Evolutionary conservation across 2,888 invertebrate genomes (phyloP).

Genomic region (Biston stratarius): DNA sequence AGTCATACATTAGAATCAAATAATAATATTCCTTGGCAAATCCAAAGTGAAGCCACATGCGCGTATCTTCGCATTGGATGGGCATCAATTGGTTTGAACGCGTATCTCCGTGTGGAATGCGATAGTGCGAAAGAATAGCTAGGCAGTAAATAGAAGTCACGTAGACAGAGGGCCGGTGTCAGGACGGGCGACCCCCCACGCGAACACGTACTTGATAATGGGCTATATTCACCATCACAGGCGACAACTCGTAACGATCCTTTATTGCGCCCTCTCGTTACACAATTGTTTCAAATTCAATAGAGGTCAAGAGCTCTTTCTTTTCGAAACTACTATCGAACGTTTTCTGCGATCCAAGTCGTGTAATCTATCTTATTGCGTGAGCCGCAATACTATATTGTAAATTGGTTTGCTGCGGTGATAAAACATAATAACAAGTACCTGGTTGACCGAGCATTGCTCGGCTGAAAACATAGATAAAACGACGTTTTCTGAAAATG

Average conservation of each 20-base stretch:
- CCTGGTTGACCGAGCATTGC: too few species aligned
- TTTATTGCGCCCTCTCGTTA: slow-evolving; percentile 62
- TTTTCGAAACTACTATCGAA: slow-evolving; percentile 46
- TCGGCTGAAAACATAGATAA: too few species aligned
- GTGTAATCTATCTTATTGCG: slow-evolving; percentile 35
- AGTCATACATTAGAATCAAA: too few species aligned
- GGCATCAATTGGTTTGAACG: background rate
- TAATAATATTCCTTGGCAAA: too few species aligned
- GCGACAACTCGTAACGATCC: slow-evolving; percentile 53
- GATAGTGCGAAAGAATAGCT: background rate
- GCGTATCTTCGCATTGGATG: too few species aligned
- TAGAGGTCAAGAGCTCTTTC: slow-evolving; percentile 65
- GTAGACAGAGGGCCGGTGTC: slow-evolving; percentile 48
- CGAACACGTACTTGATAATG: slow-evolving; percentile 67
- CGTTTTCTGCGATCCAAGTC: slow-evolving; percentile 24
- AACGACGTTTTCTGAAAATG: too few species aligned
- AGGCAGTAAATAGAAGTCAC: slow-evolving; percentile 31
- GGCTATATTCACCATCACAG: slow-evolving; percentile 73
- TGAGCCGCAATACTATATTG: slow-evolving; percentile 21
- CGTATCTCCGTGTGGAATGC: background rate
- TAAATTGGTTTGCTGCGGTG: slow-evolving; percentile 23
- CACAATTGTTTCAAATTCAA: slow-evolving; percentile 64
- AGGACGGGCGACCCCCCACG: slow-evolving; percentile 70
- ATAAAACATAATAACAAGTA: slow-evolving; percentile 7
- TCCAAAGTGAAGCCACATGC: too few species aligned